These are phyloP conservation scores for Cinclus cinclus DNA, from an alignment of 2,113 vertebrate species.

Conservation along the genomic window DNA sequence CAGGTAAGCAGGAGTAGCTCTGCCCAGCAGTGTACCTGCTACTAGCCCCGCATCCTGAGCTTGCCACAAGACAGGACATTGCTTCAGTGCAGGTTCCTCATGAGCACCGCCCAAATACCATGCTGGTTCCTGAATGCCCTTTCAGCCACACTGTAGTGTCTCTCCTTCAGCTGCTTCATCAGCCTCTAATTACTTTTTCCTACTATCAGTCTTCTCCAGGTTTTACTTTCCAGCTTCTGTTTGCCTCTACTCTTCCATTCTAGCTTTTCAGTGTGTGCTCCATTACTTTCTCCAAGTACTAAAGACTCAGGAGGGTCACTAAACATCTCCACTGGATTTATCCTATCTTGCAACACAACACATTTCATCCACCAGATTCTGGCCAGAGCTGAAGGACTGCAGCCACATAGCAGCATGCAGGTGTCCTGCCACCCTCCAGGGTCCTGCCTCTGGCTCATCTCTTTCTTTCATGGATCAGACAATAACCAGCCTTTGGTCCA, in stretches of 20 bases:
- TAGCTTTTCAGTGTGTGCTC: neutral
- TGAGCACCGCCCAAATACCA: neutral
- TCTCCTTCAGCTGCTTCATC: neutral
- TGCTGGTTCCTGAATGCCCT: neutral
- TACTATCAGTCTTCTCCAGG: neutral
- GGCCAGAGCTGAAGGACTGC: neutral
- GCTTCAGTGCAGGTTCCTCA: neutral
- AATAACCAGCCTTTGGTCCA: neutral
- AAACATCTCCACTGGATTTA: neutral
- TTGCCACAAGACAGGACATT: neutral
- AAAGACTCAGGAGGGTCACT: neutral
- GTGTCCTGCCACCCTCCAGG: neutral
- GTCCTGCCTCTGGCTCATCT: neutral
- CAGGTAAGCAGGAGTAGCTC: neutral
- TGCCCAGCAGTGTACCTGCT: neutral
- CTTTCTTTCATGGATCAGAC: neutral
- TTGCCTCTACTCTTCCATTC: neutral
- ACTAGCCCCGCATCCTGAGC: neutral
- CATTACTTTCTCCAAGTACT: neutral
- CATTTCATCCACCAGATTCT: neutral
- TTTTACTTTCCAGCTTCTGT: neutral
- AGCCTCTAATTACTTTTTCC: neutral
- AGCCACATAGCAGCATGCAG: rapidly evolving
- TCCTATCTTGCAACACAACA: neutral
- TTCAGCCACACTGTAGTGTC: neutral